Evolutionary conservation across 92 coral and sea anemone genomes (phyloP).

Genomic region (Heteractis magnifica): DNA sequence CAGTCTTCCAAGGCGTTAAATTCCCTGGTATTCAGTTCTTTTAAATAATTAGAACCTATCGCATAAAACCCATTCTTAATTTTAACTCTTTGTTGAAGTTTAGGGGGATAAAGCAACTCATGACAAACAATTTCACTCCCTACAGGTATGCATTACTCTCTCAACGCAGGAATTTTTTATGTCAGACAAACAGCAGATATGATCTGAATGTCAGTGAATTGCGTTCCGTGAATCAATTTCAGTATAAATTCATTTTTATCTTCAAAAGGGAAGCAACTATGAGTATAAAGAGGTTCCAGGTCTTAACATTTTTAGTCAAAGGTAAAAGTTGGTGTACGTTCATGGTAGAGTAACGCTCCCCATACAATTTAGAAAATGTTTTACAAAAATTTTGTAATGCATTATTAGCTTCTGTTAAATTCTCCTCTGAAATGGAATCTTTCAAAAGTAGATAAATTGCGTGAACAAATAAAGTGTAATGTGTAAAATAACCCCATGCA

Average conservation of each 20-base stretch:
- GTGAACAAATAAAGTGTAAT: constrained; percentile 25
- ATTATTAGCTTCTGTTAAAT: constrained; percentile 24
- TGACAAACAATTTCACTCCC: constrained; percentile 7
- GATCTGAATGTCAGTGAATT: constrained; percentile 36
- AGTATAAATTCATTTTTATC: too few relatives aligned
- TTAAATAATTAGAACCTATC: constrained; percentile 32
- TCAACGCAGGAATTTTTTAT: constrained; percentile 42
- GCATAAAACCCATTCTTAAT: neutral
- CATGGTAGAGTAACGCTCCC: constrained; percentile 23
- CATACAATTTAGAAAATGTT: constrained; percentile 15
- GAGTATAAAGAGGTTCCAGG: constrained; percentile 43
- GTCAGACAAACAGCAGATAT: constrained; percentile 29
- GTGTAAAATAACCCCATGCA: constrained; percentile 15
- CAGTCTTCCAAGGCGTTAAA: constrained; percentile 12
- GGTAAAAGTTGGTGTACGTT: constrained; percentile 53
- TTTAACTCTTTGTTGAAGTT: neutral
- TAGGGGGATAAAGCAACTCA: constrained; percentile 1
- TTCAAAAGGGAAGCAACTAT: constrained; percentile 27
- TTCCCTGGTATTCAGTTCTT: constrained; percentile 23
- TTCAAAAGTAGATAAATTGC: constrained; percentile 36
- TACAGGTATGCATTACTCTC: constrained; percentile 13
- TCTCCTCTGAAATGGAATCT: constrained; percentile 30
- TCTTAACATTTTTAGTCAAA: constrained; percentile 36
- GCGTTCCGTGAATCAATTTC: constrained; percentile 36
- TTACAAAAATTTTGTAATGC: constrained; percentile 25